phyloP scores from a whole-genome alignment of 2,888 invertebrate genomes.

The Glyphotaelius pellucidus region DNA sequence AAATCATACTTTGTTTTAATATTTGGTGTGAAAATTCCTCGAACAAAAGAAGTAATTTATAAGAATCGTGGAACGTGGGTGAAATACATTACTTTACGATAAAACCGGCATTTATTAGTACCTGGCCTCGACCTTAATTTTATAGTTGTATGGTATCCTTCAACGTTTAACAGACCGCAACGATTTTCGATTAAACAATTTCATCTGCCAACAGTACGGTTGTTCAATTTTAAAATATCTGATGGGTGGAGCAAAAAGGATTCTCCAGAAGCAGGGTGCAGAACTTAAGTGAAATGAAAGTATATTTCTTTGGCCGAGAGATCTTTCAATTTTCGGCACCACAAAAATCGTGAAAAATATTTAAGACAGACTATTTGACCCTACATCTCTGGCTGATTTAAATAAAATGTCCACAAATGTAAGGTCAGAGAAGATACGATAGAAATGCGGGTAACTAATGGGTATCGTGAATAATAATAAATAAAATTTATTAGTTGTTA shows the following conservation, averaged over 20 bases:
- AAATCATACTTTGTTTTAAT: slow-evolving; percentile 9
- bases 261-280: background rate
- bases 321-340: background rate
- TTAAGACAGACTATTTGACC: background rate
- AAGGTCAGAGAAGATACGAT: too few species aligned
- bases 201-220: background rate
- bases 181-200: background rate
- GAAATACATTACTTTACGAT: background rate
- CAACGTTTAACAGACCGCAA: background rate
- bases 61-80: background rate
- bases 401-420: too few species aligned
- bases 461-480: too few species aligned
- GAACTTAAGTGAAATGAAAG: background rate
- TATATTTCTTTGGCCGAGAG: background rate
- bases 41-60: background rate
- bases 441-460: too few species aligned
- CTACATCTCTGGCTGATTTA: too few species aligned
- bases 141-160: background rate
- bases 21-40: background rate
- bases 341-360: background rate
- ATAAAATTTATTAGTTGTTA: too few species aligned
- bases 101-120: background rate
- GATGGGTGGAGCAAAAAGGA: background rate
- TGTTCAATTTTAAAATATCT: background rate
- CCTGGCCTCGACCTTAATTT: background rate